Evolutionary conservation across 2,888 invertebrate species (phyloP), one percentile per base, ranked within the genome.

Genomic region (Anthoptus insignis): DNA sequence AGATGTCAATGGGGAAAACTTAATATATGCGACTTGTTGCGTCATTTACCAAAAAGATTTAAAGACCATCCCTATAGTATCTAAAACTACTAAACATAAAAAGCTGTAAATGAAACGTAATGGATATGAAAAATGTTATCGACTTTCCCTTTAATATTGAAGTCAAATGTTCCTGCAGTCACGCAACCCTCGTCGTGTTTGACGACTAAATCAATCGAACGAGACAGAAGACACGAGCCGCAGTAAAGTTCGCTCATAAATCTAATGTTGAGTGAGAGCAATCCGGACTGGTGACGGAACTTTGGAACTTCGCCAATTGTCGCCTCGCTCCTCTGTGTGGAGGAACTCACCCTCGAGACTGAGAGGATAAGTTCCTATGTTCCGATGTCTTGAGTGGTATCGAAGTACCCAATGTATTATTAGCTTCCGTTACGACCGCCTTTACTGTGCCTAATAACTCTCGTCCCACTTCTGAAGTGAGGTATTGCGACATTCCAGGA

Each of bases 301-400:
- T 45, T 45, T 42, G 42, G 42, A 42, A 42, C 3, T 42, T 45
- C 13, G 21, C 45, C 45, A 45, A 45, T 22, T 21, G 45, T 45
- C 16, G 13, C 21, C 45, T 13, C 45, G 45, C 21, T 3, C 19
- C 39, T 6, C 0, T 37, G 42, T 9, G 8, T 9, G 19, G 6
- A 42, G 42, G 2, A 11, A 42, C 42, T 42, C 19, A 2, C 19
- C 42, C 19, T 3, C 3, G 9, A 42, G 19, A 19, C 29, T 37
- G 34, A 53, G 27, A 21, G 22, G 21, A n/a, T 14, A 19, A 42
- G 19, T 19, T 42, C 16, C 19, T 42, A 42, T 7, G 19, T 11
- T 3, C 11, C 3, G 8, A 19, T 19, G 9, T 9, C 39, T 37
- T 37, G 0, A 37, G 14, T 14, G n/a, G n/a, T 37, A 16, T 39